Evolutionary conservation across 2,113 vertebrate species (phyloP), one percentile per base, ranked within the genome.

Genomic region (Python bivittatus): DNA sequence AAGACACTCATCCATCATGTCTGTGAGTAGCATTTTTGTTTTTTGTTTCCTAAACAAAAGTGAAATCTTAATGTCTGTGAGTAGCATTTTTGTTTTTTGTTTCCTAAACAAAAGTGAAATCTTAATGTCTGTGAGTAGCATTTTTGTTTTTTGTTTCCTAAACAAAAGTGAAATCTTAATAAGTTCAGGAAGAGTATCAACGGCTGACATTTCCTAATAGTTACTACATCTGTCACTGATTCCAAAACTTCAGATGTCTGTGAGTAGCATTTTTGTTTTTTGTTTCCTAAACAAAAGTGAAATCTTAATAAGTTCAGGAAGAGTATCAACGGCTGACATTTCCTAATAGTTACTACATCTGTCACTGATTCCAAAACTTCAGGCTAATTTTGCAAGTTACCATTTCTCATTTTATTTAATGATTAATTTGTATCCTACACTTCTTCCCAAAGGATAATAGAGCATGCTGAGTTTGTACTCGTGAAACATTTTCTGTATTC

Each of bases 381-480:
- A 79, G 72, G 72, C 72, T 79, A 79, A 8, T 79, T 79, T 79
- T 79, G 56, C 7, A 22, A 79, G 72, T 79, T 42, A 79, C 72
- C 33, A 79, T 79, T 17, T 79, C 72, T 79, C 33, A 79, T 79
- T 79, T 79, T 79, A 79, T 42, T 79, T 33, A 79, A 42, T 79
- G 33, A 79, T 79, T 79, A 79, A 6, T 94, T 94, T 42, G 95
- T 2, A 0, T 89, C 85, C 92, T 94, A 88, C 89, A 61, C 9
- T 90, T 93, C 89, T 90, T 94, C 91, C 92, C 92, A 92, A 93
- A 88, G 84, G 61, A 92, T 27, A 89, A 79, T 20, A 38, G 68
- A 79, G 20, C 15, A 79, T 38, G 2, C 33, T 79, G 68, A 79
- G 33, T 79, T 22, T 79, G 8, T 79, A 38, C 15, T 79, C 68